Conservation (phyloP, 1,140 invertebrate genomes). For the Melipona quadrifasciata region DNA sequence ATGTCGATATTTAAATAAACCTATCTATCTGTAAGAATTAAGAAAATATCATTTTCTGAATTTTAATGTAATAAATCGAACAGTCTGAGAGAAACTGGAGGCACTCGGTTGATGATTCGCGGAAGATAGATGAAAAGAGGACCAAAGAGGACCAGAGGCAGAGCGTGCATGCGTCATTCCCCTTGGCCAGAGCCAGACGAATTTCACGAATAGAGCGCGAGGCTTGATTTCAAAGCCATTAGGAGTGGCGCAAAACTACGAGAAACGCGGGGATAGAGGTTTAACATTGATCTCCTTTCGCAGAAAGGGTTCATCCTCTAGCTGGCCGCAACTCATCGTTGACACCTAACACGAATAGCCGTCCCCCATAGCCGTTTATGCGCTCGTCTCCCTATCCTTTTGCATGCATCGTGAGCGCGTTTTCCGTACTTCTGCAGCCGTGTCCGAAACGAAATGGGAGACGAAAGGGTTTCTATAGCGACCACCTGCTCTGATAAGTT, state of each 20-base stretch:
- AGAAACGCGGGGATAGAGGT: background rate
- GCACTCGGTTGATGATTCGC: too few relatives aligned
- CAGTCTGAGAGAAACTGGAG: background rate
- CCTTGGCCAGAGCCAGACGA: background rate
- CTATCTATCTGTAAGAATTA: too few relatives aligned
- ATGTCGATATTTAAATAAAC: too few relatives aligned
- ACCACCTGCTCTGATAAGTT: constrained; percentile 18
- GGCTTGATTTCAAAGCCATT: constrained; percentile 47
- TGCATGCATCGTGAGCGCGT: background rate
- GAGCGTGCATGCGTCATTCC: background rate
- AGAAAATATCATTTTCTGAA: too few relatives aligned
- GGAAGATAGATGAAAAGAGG: background rate
- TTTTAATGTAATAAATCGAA: background rate
- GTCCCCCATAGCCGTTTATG: constrained; percentile 49
- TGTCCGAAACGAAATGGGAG: constrained; percentile 1
- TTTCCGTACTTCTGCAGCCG: background rate
- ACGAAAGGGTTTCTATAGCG: constrained; percentile 29
- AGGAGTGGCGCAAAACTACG: constrained; percentile 48
- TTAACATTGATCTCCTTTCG: constrained; percentile 47
- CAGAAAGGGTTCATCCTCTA: constrained; percentile 42
- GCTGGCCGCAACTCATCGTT: constrained; percentile 61
- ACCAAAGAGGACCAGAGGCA: too few relatives aligned
- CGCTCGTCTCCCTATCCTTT: constrained; percentile 9
- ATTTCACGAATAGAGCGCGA: background rate
- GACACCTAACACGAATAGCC: constrained; percentile 54